Percentiles rank a stretch among this genome's conserved stretches.
Evolutionary conservation across 2,113 vertebrate species (phyloP).

Genomic region (Merops nubicus): DNA sequence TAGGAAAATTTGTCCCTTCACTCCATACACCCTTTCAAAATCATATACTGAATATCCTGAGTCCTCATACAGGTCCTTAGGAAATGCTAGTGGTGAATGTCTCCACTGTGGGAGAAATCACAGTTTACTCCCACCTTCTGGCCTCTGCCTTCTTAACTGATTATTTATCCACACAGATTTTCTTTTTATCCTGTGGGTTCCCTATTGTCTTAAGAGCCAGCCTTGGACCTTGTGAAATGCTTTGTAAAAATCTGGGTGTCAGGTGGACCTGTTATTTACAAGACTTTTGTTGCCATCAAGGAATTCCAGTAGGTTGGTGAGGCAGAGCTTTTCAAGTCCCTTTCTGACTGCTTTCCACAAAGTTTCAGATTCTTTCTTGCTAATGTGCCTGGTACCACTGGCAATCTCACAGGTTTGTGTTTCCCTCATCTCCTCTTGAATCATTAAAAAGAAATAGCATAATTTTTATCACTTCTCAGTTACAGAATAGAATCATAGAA

Average conservation of each 20-base stretch:
- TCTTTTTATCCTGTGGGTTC: neutral
- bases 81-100: neutral
- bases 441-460: neutral
- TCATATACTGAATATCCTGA: neutral
- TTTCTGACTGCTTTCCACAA: neutral
- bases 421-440: neutral
- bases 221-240: neutral
- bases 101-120: neutral
- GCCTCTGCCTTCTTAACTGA: neutral
- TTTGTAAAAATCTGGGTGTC: neutral
- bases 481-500: too few relatives aligned
- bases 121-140: neutral
- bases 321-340: neutral
- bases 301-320: neutral
- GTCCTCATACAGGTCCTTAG: neutral
- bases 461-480: neutral
- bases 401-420: neutral
- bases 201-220: neutral
- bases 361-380: neutral
- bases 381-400: neutral
- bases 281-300: neutral
- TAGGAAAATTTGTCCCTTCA: neutral
- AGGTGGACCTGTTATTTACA: neutral
- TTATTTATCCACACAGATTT: neutral
- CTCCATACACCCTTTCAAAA: neutral